Conservation (phyloP, 2,113 vertebrate genomes). For the Shinisaurus crocodilurus region DNA sequence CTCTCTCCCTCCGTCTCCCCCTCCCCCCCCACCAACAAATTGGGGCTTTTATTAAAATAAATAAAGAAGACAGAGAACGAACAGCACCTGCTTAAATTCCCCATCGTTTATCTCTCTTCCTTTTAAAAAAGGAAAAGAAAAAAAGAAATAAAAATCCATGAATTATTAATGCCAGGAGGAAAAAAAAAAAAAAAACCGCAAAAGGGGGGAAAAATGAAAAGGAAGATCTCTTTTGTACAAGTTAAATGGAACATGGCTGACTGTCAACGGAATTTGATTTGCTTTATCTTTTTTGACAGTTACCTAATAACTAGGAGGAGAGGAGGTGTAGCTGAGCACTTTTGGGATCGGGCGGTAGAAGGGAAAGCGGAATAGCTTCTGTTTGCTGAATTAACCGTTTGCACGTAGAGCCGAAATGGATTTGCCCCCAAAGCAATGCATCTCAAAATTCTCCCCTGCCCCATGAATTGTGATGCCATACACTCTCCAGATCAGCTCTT, state of each 20-base stretch:
- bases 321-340: not conserved
- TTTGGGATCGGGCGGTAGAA: not conserved
- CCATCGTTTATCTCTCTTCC: not conserved
- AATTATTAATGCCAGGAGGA: not conserved
- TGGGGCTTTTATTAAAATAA: too few relatives aligned
- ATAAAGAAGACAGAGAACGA: too few relatives aligned
- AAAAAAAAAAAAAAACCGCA: rapidly evolving
- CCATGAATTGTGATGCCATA: too few relatives aligned
- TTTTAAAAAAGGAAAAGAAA: not conserved
- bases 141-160: not conserved
- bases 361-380: not conserved
- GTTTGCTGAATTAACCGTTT: not conserved
- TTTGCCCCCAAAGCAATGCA: not conserved
- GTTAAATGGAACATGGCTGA: not conserved
- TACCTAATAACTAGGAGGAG: not conserved
- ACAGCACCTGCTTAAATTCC: not conserved
- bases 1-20: not conserved
- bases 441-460: not conserved
- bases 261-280: not conserved
- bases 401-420: not conserved
- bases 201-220: not conserved
- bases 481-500: too few relatives aligned
- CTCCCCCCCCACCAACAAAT: too few relatives aligned
- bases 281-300: conserved; percentile 12
- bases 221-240: not conserved